Base-by-base conservation (phyloP, 2,888 invertebrate species). In the Mesochorus sp. region DNA sequence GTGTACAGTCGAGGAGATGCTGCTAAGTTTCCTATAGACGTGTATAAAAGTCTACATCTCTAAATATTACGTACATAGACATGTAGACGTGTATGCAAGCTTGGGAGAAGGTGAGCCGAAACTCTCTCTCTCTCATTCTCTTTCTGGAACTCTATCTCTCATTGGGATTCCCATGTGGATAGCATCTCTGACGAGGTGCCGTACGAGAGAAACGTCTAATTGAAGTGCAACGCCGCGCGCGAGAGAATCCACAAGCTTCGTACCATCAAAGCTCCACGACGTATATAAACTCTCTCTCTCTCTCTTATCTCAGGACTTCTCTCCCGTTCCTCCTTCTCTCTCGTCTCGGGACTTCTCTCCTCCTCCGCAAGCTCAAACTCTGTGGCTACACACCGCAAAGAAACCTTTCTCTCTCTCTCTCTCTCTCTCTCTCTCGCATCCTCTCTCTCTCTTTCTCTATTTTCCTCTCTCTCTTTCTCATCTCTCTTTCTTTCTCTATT, bases 141-240 rank as follows among this genome's bases (percentile, higher is more conserved):
- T 31, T 31, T 31, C 37, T 19, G 39, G 19, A 79, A 53, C 53
- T n/a, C n/a, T 31, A 61, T 28, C 42, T 53, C 71, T 79, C 78
- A 71, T 79, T 79, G 74, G 49, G 37, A 78, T 78, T 74, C 74
- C 57, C 62, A 51, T 44, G 64, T 34, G 62, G 64, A 66, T 66
- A 26, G 51, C 31, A 26, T 53, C 39, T 31, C 57, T 61, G 74
- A 78, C 74, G 64, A 78, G 70, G 59, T 71, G 66, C n/a, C n/a
- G 53, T 53, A 66, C 12, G 28, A 59, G 24, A 66, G 70, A 66
- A 74, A 66, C 70, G 57, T 78, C 78, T 74, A 70, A 78, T 78
- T 78, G 78, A 75, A 78, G 78, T 70, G 78, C 70, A 70, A 53
- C 44, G 39, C 47, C 21, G 44, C 44, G 49, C 59, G 21, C 44